phyloP scores from a whole-genome alignment of 2,113 vertebrate genomes.

The Cinclus cinclus region DNA sequence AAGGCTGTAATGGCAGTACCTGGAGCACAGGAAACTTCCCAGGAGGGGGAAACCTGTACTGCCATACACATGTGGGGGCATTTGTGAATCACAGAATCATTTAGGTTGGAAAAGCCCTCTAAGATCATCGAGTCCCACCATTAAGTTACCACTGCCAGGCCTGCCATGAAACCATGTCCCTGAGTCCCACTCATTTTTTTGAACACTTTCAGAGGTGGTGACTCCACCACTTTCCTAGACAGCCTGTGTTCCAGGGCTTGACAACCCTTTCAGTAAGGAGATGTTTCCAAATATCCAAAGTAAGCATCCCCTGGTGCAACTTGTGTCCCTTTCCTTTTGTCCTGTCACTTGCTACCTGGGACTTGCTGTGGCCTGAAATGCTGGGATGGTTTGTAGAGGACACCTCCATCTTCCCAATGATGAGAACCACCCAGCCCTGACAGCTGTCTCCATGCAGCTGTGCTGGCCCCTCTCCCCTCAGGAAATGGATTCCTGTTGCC shows the following conservation, averaged over 20 bases:
- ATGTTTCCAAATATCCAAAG: not conserved
- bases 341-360: not conserved
- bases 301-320: not conserved
- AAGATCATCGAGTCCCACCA: not conserved
- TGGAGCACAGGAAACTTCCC: not conserved
- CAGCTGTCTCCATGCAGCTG: conserved; percentile 17
- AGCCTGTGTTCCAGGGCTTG: not conserved
- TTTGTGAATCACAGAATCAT: not conserved
- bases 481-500: not conserved
- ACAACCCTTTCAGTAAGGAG: not conserved
- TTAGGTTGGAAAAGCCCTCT: not conserved
- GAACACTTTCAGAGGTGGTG: not conserved
- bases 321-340: not conserved
- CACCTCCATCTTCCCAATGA: not conserved
- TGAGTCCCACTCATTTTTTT: too few relatives aligned
- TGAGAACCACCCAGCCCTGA: fast-evolving
- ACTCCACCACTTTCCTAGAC: not conserved
- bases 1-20: not conserved
- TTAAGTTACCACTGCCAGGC: not conserved
- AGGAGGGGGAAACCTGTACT: not conserved
- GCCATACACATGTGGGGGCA: not conserved
- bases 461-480: not conserved
- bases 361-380: not conserved
- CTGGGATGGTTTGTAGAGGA: not conserved
- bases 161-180: too few relatives aligned